Evolutionary conservation across 2,888 invertebrate species (phyloP).

Genomic region (Diarsia mendica): DNA sequence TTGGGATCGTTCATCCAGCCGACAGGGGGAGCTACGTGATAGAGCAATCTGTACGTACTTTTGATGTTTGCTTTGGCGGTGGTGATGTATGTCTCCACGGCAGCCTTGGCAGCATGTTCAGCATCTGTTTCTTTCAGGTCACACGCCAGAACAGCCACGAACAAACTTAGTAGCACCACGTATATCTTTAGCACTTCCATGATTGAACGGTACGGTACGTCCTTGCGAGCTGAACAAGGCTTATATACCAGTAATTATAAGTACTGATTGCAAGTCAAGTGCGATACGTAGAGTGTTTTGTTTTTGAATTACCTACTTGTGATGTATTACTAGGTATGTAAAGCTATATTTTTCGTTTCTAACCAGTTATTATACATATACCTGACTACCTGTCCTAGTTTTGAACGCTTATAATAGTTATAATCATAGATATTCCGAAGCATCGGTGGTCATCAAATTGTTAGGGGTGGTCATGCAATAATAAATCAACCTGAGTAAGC

Average conservation of each 20-base stretch:
- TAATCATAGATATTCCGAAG: too few species aligned
- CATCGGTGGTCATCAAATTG: too few species aligned
- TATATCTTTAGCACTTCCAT: constrained; percentile 52
- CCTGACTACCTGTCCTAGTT: background rate
- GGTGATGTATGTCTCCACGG: constrained; percentile 28
- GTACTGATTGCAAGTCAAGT: constrained; percentile 56
- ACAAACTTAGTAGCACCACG: constrained; percentile 62
- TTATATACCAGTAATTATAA: constrained; percentile 51
- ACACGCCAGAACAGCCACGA: constrained; percentile 60
- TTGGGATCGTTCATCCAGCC: constrained; percentile 91
- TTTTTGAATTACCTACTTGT: constrained; percentile 9
- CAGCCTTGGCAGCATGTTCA: constrained; percentile 8
- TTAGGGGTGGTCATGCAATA: too few species aligned
- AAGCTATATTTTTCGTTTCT: background rate
- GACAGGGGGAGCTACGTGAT: constrained; percentile 83
- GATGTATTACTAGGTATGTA: background rate
- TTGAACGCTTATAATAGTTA: background rate
- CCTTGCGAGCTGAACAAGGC: background rate
- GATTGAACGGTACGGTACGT: constrained; percentile 17
- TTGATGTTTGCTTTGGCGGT: background rate
- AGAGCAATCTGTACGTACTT: constrained; percentile 76
- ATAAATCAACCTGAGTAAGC: too few species aligned
- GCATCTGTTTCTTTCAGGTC: constrained; percentile 25
- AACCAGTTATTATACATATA: background rate
- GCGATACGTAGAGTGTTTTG: constrained; percentile 22